These are phyloP conservation scores for Syrista parreyssii DNA, from an alignment of 2,888 invertebrate species.

Conservation along the genomic window DNA sequence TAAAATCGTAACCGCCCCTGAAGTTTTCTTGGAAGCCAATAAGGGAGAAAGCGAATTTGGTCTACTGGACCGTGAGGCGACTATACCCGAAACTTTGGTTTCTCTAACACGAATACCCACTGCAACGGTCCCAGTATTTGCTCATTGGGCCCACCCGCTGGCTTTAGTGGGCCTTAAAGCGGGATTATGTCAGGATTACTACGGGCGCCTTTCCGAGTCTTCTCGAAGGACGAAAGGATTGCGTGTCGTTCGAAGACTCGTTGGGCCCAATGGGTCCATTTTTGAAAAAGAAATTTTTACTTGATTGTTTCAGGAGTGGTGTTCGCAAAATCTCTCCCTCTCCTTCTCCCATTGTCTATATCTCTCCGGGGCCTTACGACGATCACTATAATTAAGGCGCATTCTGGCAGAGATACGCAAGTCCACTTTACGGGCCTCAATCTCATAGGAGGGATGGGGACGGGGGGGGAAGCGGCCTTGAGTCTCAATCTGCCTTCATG, in stretches of 20 bases:
- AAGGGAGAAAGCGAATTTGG: slow-evolving; percentile 43
- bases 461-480: not conserved
- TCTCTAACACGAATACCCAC: not conserved
- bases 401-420: not conserved
- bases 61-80: slow-evolving; percentile 22
- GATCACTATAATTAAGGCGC: not conserved
- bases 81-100: slow-evolving; percentile 12
- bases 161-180: slow-evolving; percentile 50
- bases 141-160: slow-evolving; percentile 46
- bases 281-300: not conserved
- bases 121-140: not conserved
- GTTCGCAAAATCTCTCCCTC: not conserved
- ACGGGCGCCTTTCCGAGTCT: not conserved
- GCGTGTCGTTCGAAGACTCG: slow-evolving; percentile 11
- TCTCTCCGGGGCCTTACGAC: not conserved
- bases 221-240: slow-evolving; percentile 14
- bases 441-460: not conserved
- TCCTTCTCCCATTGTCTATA: not conserved
- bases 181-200: slow-evolving; percentile 55
- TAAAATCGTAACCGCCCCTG: slow-evolving; percentile 47
- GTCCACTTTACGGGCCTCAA: not conserved
- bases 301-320: not conserved
- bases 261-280: not conserved
- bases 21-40: slow-evolving; percentile 45
- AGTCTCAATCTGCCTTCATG: not conserved